These are phyloP conservation scores for Maccullochella peelii DNA, from an alignment of 2,113 vertebrate genomes.

Conservation along the genomic window DNA sequence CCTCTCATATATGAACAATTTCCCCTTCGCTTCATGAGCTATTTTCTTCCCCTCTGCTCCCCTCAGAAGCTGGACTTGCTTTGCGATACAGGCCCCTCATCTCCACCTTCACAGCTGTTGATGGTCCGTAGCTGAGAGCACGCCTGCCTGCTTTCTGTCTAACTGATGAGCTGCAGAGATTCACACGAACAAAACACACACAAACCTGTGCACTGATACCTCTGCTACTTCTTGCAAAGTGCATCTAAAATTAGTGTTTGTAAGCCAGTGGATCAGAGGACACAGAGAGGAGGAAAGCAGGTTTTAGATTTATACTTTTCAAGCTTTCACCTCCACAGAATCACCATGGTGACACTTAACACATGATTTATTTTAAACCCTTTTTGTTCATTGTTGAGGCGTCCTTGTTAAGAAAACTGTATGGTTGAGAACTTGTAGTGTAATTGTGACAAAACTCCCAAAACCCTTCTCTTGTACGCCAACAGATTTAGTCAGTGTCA, in stretches of 20 bases:
- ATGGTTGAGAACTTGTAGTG: background rate
- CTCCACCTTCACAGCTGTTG: constrained; percentile 36
- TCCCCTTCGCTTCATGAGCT: background rate
- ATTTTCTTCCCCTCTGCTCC: background rate
- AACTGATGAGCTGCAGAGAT: constrained; percentile 45
- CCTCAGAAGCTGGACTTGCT: background rate
- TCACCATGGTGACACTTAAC: background rate
- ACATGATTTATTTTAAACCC: background rate
- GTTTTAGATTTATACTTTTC: constrained; percentile 2
- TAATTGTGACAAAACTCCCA: background rate
- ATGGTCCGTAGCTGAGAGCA: background rate
- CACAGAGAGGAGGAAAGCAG: background rate
- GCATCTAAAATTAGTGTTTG: constrained; percentile 43
- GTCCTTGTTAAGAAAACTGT: background rate
- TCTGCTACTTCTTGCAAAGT: constrained; percentile 21
- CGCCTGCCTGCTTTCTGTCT: constrained; percentile 31
- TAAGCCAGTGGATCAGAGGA: constrained; percentile 18
- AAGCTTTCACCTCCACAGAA: background rate
- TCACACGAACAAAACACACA: background rate
- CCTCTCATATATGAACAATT: background rate
- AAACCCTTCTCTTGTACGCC: background rate
- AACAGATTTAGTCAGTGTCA: background rate
- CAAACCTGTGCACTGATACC: background rate
- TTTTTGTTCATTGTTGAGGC: background rate
- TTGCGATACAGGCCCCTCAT: too few relatives aligned